phyloP scores from a whole-genome alignment of 2,113 vertebrate species.

The Hipposideros armiger region DNA sequence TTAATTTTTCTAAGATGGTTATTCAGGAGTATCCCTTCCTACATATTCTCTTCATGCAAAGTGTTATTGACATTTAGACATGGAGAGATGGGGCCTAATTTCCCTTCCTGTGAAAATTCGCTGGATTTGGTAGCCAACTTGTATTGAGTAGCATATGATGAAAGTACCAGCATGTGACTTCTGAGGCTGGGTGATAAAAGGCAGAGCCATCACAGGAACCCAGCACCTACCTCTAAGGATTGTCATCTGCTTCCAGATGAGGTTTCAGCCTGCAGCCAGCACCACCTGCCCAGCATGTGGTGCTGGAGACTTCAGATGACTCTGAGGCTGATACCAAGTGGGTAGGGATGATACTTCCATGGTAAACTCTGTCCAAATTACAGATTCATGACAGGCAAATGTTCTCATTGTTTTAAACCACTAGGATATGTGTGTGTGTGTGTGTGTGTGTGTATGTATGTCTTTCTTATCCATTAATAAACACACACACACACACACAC shows the following conservation, averaged over 20 bases:
- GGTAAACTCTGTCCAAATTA: background rate
- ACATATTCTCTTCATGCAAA: background rate
- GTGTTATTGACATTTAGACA: background rate
- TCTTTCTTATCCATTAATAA: background rate
- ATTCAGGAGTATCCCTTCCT: background rate
- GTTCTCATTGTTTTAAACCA: background rate
- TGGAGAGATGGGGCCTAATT: background rate
- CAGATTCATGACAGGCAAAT: background rate
- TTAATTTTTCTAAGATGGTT: background rate
- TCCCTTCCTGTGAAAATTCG: background rate
- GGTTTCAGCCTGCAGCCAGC: no score
- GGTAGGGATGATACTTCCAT: background rate
- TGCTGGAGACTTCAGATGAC: background rate
- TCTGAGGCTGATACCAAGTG: background rate
- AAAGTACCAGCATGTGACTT: background rate
- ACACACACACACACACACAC: no score
- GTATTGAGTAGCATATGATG: background rate
- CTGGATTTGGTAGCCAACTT: background rate
- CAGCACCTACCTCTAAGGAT: background rate
- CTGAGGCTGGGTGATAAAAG: background rate
- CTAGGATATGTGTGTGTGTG: background rate
- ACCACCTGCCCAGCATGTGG: fast-evolving
- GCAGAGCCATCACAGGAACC: background rate
- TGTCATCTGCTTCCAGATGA: background rate
- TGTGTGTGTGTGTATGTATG: background rate